Evolutionary conservation across 2,888 invertebrate species (phyloP).

Genomic region (Athrips mouffetella): DNA sequence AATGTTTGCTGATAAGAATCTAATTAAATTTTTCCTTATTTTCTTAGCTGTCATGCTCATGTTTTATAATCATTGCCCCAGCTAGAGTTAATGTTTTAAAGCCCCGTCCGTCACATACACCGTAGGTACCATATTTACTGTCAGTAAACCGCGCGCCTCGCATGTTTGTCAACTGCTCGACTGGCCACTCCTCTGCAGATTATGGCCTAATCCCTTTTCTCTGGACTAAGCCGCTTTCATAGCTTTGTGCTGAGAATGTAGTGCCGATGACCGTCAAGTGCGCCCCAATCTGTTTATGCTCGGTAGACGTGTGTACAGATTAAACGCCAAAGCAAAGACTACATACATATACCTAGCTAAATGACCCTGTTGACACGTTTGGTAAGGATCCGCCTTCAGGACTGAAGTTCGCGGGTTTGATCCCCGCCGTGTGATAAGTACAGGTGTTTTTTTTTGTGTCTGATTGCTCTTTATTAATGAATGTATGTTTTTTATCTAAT

Average conservation of each 20-base stretch:
- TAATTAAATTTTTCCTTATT: too few relatives aligned
- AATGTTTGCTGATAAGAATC: too few relatives aligned
- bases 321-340: too few relatives aligned
- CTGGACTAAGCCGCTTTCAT: conserved; percentile 70
- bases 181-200: conserved; percentile 64
- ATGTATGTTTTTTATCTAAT: too few relatives aligned
- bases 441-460: neutral
- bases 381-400: too few relatives aligned
- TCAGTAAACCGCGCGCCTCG: conserved; percentile 44
- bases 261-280: conserved; percentile 65
- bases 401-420: neutral
- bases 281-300: conserved; percentile 59
- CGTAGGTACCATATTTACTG: conserved; percentile 35
- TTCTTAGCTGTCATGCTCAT: too few relatives aligned
- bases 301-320: conserved; percentile 19
- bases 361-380: too few relatives aligned
- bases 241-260: conserved; percentile 65
- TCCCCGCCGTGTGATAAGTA: too few relatives aligned
- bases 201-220: conserved; percentile 71
- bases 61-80: too few relatives aligned
- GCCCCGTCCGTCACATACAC: neutral
- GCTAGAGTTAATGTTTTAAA: too few relatives aligned
- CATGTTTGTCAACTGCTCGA: conserved; percentile 69
- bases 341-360: too few relatives aligned
- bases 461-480: neutral